A percentile compares a stretch with the other conserved stretches of the same genome.
Evolutionary conservation across 2,888 invertebrate genomes (phyloP).

Genomic region (Tolmerus cingulatus): DNA sequence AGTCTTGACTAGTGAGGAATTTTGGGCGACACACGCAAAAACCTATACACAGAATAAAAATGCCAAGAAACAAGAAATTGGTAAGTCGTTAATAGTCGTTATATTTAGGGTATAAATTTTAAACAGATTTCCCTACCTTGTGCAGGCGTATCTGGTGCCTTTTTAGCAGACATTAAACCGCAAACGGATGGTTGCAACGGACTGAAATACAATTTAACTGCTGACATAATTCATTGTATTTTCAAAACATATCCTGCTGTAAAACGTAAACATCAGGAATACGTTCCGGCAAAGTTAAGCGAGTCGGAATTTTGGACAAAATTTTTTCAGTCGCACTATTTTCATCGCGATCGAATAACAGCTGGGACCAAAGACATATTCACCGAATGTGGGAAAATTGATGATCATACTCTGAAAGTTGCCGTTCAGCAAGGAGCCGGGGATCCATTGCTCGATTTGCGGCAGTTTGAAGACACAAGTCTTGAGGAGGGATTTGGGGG

Average conservation of each 20-base stretch:
- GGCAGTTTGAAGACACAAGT: slow-evolving; percentile 76
- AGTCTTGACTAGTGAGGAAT: slow-evolving; percentile 95
- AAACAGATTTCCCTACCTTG: not conserved
- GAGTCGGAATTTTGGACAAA: slow-evolving; percentile 99
- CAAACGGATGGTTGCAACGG: slow-evolving; percentile 97
- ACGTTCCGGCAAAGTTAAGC: slow-evolving; percentile 93
- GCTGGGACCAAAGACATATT: slow-evolving; percentile 94
- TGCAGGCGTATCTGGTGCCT: slow-evolving; percentile 75
- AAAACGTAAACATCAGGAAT: slow-evolving; percentile 93
- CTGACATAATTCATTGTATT: slow-evolving; percentile 96
- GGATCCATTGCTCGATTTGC: slow-evolving; percentile 84
- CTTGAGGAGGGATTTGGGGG: slow-evolving; percentile 74
- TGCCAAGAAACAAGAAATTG: slow-evolving; percentile 83
- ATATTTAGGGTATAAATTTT: not conserved
- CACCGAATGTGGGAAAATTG: slow-evolving; percentile 95
- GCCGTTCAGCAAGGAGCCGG: slow-evolving; percentile 80
- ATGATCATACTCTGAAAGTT: slow-evolving; percentile 82
- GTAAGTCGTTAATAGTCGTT: slow-evolving; percentile 62
- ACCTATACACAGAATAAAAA: slow-evolving; percentile 78
- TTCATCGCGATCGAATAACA: slow-evolving; percentile 92
- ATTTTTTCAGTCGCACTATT: slow-evolving; percentile 99
- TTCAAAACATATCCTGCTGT: slow-evolving; percentile 99
- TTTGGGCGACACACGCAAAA: slow-evolving; percentile 92
- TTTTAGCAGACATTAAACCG: slow-evolving; percentile 93
- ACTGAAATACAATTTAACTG: slow-evolving; percentile 94